Conservation (phyloP, 2,888 invertebrate genomes). For the Stenchaetothrips biformis region DNA sequence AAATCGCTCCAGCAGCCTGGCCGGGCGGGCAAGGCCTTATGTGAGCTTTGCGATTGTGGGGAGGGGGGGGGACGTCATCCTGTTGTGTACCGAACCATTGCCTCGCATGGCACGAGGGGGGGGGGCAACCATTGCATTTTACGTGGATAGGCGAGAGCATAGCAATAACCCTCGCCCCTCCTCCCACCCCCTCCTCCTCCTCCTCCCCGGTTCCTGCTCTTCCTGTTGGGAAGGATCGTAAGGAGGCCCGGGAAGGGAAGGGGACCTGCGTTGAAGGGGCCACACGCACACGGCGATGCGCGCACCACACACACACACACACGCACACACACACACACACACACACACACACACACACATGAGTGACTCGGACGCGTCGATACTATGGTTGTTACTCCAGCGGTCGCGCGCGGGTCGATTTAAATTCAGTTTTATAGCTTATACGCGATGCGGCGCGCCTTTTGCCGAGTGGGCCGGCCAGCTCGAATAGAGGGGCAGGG, state of each 20-base stretch:
- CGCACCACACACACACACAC: background rate
- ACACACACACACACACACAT: background rate
- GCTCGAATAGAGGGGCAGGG: too few relatives aligned
- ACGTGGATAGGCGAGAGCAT: conserved; percentile 24
- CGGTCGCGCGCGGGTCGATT: background rate
- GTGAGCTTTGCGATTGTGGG: background rate
- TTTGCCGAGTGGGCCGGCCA: too few relatives aligned
- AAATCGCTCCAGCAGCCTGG: too few relatives aligned
- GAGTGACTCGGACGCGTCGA: too few relatives aligned
- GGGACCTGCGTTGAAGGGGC: too few relatives aligned
- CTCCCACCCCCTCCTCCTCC: background rate
- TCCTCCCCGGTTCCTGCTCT: background rate
- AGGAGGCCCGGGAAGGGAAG: background rate
- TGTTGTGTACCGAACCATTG: conserved; percentile 18
- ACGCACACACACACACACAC: background rate
- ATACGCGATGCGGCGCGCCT: too few relatives aligned
- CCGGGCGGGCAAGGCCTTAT: too few relatives aligned
- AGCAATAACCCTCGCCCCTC: background rate
- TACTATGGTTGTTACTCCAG: background rate
- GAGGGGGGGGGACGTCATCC: background rate
- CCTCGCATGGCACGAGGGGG: background rate
- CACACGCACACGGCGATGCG: background rate
- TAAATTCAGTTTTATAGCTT: conserved; percentile 23
- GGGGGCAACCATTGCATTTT: conserved; percentile 11
- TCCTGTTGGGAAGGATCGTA: background rate